Evolutionary conservation across 1,140 invertebrate genomes (phyloP).

Genomic region (Drosophila insularis): DNA sequence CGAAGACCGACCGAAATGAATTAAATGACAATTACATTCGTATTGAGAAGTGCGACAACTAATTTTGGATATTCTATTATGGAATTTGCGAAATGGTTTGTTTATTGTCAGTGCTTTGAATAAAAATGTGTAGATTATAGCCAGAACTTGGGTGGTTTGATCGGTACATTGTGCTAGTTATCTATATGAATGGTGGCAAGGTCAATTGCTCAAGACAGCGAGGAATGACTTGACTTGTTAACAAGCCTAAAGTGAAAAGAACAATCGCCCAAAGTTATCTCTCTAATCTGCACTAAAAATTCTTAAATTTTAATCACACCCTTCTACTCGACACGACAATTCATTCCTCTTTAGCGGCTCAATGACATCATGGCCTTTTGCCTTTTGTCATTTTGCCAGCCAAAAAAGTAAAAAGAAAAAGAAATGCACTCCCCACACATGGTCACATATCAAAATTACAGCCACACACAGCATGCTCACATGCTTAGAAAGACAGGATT

Average conservation of each 20-base stretch:
- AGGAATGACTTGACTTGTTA: background rate
- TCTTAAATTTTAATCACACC: background rate
- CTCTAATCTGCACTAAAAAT: background rate
- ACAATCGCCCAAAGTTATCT: no score
- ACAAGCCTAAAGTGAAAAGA: background rate
- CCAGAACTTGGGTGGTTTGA: background rate
- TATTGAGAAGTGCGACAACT: conserved; percentile 1
- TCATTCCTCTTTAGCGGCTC: background rate
- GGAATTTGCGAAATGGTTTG: conserved; percentile 17
- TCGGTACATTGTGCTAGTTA: conserved; percentile 28
- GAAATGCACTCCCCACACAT: conserved; percentile 57
- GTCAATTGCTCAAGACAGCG: conserved; percentile 5
- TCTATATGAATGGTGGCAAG: conserved; percentile 18
- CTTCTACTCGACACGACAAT: conserved; percentile 10
- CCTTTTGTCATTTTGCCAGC: conserved; percentile 33
- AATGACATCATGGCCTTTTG: conserved; percentile 59
- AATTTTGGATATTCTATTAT: conserved; percentile 2
- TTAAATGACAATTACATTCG: background rate
- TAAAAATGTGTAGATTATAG: conserved; percentile 30
- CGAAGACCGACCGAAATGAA: conserved; percentile 1
- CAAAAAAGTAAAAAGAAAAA: background rate
- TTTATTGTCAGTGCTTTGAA: conserved; percentile 19
- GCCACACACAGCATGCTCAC: conserved; percentile 36
- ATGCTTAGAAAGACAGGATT: conserved; percentile 57
- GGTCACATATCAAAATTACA: conserved; percentile 66